phyloP scores from a whole-genome alignment of 64 coral and sea anemone species.

The Stylophora pistillata region DNA sequence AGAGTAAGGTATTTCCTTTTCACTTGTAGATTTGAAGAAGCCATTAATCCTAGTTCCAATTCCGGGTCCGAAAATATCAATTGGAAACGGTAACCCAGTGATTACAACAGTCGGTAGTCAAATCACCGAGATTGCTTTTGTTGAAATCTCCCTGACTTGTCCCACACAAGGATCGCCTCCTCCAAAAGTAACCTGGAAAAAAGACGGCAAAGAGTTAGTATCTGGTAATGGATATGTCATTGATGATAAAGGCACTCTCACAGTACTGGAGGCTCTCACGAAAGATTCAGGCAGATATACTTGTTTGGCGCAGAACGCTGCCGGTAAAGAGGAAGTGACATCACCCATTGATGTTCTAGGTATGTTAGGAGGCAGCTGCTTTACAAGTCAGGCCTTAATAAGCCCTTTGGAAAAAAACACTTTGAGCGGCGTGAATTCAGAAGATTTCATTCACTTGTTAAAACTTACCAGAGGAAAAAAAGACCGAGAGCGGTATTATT shows the following conservation, averaged over 20 bases:
- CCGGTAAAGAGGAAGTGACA: conserved; percentile 11
- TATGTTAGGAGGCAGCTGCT: not conserved
- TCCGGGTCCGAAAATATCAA: conserved; percentile 28
- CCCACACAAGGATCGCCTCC: conserved; percentile 33
- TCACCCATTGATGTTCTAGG: conserved; percentile 41
- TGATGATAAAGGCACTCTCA: conserved; percentile 33
- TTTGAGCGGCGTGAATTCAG: too few species aligned
- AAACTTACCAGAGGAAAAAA: too few species aligned
- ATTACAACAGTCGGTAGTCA: conserved; percentile 53
- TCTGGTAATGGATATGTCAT: conserved; percentile 17
- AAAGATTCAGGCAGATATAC: conserved; percentile 42
- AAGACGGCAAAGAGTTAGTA: conserved; percentile 39
- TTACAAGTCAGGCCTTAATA: too few species aligned
- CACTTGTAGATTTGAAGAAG: conserved; percentile 20
- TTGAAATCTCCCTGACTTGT: conserved; percentile 35
- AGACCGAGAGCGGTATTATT: too few species aligned
- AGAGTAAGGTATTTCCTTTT: not conserved
- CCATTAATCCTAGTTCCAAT: conserved; percentile 55
- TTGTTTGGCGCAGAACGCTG: conserved; percentile 49
- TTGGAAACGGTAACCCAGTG: conserved; percentile 24
- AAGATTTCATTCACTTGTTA: too few species aligned
- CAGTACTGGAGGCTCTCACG: conserved; percentile 8
- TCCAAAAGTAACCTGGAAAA: conserved; percentile 53
- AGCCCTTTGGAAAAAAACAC: too few species aligned
- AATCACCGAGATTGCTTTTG: conserved; percentile 32